Conservation (phyloP, 2,888 invertebrate genomes). For the Dynastes hyllus region DNA sequence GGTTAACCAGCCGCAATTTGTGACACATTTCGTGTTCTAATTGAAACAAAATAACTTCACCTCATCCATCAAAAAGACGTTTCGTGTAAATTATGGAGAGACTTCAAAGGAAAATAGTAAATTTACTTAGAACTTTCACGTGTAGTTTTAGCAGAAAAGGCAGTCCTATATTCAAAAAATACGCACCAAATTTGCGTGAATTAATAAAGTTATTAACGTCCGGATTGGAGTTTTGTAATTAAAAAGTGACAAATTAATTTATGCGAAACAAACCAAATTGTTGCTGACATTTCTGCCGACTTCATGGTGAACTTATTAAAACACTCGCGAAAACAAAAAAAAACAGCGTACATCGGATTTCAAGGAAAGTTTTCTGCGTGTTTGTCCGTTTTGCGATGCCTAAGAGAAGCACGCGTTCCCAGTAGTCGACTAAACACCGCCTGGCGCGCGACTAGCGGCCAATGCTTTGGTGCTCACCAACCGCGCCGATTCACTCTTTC, state of each 20-base stretch:
- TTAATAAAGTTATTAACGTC: too few relatives aligned
- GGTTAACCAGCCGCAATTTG: too few relatives aligned
- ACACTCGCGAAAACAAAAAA: slow-evolving; percentile 13
- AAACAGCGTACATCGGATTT: slow-evolving; percentile 20
- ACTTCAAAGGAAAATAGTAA: too few relatives aligned
- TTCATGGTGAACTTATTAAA: neutral
- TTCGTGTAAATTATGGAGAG: too few relatives aligned
- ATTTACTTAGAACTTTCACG: too few relatives aligned
- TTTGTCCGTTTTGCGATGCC: neutral
- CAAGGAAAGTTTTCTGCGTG: slow-evolving; percentile 17
- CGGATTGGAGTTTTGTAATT: too few relatives aligned
- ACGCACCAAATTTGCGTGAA: too few relatives aligned
- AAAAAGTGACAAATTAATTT: neutral
- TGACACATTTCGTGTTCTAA: too few relatives aligned
- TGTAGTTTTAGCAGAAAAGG: too few relatives aligned
- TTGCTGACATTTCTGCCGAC: neutral
- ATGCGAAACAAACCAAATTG: neutral
- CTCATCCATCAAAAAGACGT: too few relatives aligned
- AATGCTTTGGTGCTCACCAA: slow-evolving; percentile 29
- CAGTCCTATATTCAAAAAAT: too few relatives aligned
- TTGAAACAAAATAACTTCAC: too few relatives aligned
- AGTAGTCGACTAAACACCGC: slow-evolving; percentile 24
- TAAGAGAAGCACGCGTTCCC: slow-evolving; percentile 11
- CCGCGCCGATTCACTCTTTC: slow-evolving; percentile 34
- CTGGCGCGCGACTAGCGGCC: slow-evolving; percentile 22